Conservation (phyloP, 2,113 vertebrate species). For the Anoplopoma fimbria region DNA sequence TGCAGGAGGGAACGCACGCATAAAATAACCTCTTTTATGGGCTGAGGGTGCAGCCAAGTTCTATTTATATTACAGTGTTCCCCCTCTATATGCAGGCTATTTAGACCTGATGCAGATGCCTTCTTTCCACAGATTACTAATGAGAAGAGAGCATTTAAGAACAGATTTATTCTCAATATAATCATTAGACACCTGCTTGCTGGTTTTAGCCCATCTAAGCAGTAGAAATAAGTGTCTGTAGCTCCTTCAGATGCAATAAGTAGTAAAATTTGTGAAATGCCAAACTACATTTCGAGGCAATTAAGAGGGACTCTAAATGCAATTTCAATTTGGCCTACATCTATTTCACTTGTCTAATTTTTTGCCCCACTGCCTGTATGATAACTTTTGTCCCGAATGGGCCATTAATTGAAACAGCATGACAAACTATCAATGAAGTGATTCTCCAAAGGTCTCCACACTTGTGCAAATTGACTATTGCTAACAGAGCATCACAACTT, state of each 20-base stretch:
- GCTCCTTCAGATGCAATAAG: conserved; percentile 25
- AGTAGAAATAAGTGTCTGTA: conserved; percentile 28
- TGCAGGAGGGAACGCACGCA: conserved; percentile 1
- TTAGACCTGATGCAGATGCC: background rate
- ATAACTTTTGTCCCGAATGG: conserved; percentile 35
- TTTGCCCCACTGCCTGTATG: conserved; percentile 23
- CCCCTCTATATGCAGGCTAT: background rate
- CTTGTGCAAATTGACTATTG: background rate
- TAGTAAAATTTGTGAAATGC: conserved; percentile 31
- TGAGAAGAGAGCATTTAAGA: conserved; percentile 30
- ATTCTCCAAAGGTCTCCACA: conserved; percentile 44
- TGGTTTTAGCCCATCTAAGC: conserved; percentile 9
- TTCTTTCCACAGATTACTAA: conserved; percentile 14
- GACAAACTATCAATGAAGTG: background rate
- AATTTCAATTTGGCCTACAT: conserved; percentile 35
- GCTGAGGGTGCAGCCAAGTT: background rate
- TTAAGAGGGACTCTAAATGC: conserved; percentile 26
- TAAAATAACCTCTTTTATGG: background rate
- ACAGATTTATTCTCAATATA: conserved; percentile 1
- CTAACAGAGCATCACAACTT: background rate
- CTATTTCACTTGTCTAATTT: conserved; percentile 27
- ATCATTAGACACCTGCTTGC: conserved; percentile 35
- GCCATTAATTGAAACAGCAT: conserved; percentile 22
- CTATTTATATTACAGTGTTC: background rate
- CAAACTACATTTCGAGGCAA: conserved; percentile 40